Conservation (phyloP, 1,140 invertebrate species). For the Caerostris darwini region DNA sequence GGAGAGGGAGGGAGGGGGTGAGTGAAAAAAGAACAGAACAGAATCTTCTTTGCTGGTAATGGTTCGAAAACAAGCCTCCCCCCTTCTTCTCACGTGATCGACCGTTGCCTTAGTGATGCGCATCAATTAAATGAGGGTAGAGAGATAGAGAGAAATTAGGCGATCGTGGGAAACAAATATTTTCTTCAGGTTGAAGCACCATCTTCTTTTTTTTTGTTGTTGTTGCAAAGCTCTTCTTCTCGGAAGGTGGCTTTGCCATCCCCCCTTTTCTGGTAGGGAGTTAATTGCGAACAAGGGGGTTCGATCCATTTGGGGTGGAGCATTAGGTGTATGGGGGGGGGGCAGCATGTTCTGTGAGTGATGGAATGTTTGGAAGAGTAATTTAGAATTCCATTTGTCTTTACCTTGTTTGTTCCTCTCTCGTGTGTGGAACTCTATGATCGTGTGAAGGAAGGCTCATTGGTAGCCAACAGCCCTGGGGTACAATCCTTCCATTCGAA, state of each 20-base stretch:
- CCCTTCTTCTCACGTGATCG: conserved; percentile 35
- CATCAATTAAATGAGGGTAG: conserved; percentile 25
- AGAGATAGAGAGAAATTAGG: background rate
- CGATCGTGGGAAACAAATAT: conserved; percentile 39
- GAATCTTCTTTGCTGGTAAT: conserved; percentile 17
- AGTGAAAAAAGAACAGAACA: background rate
- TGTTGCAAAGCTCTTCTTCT: background rate
- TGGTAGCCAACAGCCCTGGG: background rate
- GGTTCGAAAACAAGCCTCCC: background rate
- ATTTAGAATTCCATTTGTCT: conserved; percentile 22
- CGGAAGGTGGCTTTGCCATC: background rate
- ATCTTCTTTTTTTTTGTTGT: background rate
- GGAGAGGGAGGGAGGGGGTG: background rate
- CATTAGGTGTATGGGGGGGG: background rate
- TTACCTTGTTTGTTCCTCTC: conserved; percentile 8
- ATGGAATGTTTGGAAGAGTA: conserved; percentile 6
- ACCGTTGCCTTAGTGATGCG: conserved; percentile 26
- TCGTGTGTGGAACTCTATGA: background rate
- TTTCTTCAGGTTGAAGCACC: background rate
- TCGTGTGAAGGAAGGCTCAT: background rate
- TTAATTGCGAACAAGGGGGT: background rate
- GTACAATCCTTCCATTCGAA: background rate
- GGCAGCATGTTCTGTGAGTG: background rate
- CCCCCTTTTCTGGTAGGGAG: background rate
- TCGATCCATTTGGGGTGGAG: conserved; percentile 13